A percentile compares a stretch with the other conserved stretches of the same genome.
Evolutionary conservation across 2,888 invertebrate genomes (phyloP).

Genomic region (Acholoe squamosa): DNA sequence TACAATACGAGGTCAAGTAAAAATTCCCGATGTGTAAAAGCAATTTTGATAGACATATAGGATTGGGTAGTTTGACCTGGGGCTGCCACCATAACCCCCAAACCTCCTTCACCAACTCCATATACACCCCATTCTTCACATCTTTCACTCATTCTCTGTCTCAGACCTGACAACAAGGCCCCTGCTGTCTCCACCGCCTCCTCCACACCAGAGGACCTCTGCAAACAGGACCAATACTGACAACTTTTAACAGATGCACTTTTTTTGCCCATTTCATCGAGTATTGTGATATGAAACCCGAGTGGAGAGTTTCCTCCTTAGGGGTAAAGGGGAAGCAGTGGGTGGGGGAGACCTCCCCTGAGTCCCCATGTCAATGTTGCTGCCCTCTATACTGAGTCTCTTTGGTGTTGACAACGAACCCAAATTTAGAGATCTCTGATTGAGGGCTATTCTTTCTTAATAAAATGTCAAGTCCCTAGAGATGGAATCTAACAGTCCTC

Average conservation of each 20-base stretch:
- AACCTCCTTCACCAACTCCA: too few species aligned
- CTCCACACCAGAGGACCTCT: slow-evolving; percentile 5
- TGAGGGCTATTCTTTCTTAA: too few species aligned
- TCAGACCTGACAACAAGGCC: slow-evolving; percentile 22
- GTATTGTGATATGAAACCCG: slow-evolving; percentile 60
- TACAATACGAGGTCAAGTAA: too few species aligned
- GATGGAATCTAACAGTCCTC: too few species aligned
- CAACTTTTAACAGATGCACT: slow-evolving; percentile 60
- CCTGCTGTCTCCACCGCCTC: slow-evolving; percentile 34
- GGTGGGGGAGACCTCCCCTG: slow-evolving; percentile 12
- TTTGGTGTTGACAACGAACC: too few species aligned
- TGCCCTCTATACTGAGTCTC: too few species aligned
- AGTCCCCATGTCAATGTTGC: not conserved
- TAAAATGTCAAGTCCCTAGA: too few species aligned
- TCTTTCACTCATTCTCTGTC: not conserved
- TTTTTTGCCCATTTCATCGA: slow-evolving; percentile 58
- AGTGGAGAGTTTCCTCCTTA: not conserved
- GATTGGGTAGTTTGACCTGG: too few species aligned
- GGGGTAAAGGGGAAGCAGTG: not conserved
- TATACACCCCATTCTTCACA: not conserved
- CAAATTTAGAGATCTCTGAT: too few species aligned
- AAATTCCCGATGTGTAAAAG: too few species aligned
- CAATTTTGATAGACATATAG: too few species aligned
- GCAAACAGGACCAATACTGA: not conserved
- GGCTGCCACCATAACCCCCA: too few species aligned